phyloP scores from a whole-genome alignment of 2,797 vertebrate genomes.

The Acipenser ruthenus region DNA sequence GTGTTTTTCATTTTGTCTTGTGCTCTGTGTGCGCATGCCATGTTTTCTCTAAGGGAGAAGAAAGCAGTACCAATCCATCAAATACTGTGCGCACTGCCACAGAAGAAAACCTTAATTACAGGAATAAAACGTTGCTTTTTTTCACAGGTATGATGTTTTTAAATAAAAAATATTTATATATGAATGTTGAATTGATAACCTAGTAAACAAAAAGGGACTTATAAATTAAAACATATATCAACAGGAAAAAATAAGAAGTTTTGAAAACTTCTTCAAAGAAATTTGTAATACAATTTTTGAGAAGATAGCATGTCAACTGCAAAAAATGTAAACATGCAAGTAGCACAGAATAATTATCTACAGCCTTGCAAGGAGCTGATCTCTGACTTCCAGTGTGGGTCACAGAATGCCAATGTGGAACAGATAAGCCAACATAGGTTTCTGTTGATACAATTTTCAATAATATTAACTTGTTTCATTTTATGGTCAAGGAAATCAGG shows the following conservation, averaged over 20 bases:
- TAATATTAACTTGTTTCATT: slow-evolving; percentile 3
- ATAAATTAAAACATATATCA: not conserved
- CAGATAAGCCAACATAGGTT: not conserved
- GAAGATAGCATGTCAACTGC: too few relatives aligned
- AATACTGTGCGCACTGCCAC: not conserved
- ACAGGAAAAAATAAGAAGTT: not conserved
- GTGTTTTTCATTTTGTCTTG: not conserved
- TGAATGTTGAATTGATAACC: not conserved
- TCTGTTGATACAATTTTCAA: not conserved
- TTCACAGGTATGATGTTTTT: not conserved
- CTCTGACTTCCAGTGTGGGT: too few relatives aligned
- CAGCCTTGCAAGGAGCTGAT: not conserved
- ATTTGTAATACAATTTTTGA: not conserved
- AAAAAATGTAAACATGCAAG: too few relatives aligned
- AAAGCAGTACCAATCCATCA: not conserved
- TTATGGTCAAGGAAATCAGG: too few relatives aligned
- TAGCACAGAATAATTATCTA: not conserved
- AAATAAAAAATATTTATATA: not conserved
- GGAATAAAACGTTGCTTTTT: not conserved
- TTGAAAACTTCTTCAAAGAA: not conserved
- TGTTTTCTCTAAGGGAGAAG: not conserved
- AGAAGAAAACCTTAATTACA: not conserved
- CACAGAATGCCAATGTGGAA: not conserved
- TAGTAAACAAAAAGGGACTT: too few relatives aligned
- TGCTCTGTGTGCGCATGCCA: not conserved